Base-by-base conservation (phyloP, 2,113 vertebrate species). In the Naja naja region DNA sequence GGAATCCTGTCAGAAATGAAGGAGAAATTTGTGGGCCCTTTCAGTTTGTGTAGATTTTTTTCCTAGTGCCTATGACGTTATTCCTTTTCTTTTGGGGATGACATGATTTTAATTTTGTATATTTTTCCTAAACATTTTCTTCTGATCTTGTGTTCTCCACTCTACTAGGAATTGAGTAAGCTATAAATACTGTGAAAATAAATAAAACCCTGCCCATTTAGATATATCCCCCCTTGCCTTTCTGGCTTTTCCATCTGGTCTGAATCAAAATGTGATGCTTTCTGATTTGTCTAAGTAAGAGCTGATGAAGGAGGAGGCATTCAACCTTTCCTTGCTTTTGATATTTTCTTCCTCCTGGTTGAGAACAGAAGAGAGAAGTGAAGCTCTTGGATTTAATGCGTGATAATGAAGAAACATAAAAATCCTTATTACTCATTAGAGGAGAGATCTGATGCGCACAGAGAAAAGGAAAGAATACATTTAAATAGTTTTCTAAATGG, bases 361-460 rank as follows among this genome's bases (percentile, higher is more conserved):
- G 39, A 39, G 52, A 45, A 64, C 92, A 47, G 27, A 74, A 90
- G 10, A 60, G 89, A 16, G 0, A 3, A 49, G 11, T 91, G 64
- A 93, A 92, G 55, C 34, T 74, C 85, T 25, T 53, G 9, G 0
- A 92, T 93, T 94, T 94, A 92, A 25, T 60, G 5, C 1, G 55
- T 30, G 52, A 52, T 92, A 27, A 25, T 92, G 90, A 94, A 16
- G 3, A n/a, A 89, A 74, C 89, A 88, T 92, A 30, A 89, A n/a
- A 81, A 88, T 49, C 88, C 89, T 91, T 88, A 91, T 64, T 93
- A 43, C 55, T 93, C 23, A 91, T 85, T 64, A 64, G 3, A 3
- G 45, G 53, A 87, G 45, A 92, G 87, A 27, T 56, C 34, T 10
- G 18, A 52, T 45, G 25, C 23, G 34, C 87, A 74, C n/a, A n/a